Evolutionary conservation across 2,113 vertebrate genomes (phyloP), one percentile per base, ranked within the genome.

Genomic region (Phycodurus eques): DNA sequence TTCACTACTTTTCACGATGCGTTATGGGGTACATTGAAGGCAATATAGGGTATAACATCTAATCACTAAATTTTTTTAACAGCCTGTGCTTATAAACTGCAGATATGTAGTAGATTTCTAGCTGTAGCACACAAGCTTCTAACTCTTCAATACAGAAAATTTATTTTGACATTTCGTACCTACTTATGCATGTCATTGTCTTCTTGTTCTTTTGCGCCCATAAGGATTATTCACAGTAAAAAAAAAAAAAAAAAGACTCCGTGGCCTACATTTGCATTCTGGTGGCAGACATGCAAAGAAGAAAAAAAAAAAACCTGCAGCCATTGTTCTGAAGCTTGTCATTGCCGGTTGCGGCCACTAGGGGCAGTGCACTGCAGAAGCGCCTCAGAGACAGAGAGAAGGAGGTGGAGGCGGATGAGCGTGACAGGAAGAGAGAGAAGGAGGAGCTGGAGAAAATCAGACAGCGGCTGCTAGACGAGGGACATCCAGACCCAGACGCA

Each of bases 361-460:
- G 98, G 92, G 98, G 98, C 83, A 99, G 98, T 84, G 97, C 98
- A 74, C 95, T 99, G 91, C 97, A 99, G 92, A 99, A 99, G 87
- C 95, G 98, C 35, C 90, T 99, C 82, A 90, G 97, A 91, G 98
- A 99, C 88, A 80, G 97, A 71, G 97, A 99, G 90, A 99, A 98
- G 81, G 98, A 99, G 92, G 96, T 95, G 90, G 98, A 99, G 93
- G 94, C 94, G 61, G 98, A 99, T 86, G 98, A 99, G 90, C 93
- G 98, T 76, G 98, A 99, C 80, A 93, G 98, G 85, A 99, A 99
- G 87, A 94, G 97, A 47, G 98, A 99, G 86, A 98, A 98, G 88
- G 98, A 99, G 90, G 98, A 99, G 88, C 87, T 96, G 73, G 97
- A 99, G 85, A 97, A 99, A 93, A 98, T 99, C 84, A 92, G 98